phyloP scores from a whole-genome alignment of 2,113 vertebrate species.

The Pterocles gutturalis region DNA sequence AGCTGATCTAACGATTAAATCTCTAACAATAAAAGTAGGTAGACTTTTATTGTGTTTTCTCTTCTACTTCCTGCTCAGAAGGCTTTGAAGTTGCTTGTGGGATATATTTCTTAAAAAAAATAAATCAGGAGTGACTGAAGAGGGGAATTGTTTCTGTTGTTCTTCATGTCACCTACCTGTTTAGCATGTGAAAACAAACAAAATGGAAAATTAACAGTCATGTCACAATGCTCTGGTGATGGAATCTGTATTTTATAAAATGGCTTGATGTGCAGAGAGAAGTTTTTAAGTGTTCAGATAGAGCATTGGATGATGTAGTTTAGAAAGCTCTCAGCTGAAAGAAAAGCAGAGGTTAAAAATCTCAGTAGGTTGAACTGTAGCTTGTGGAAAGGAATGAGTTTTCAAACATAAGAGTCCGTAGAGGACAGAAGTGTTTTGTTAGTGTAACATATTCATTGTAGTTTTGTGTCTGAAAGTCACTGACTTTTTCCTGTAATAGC shows the following conservation, averaged over 20 bases:
- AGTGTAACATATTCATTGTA: not conserved
- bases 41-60: not conserved
- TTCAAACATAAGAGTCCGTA: not conserved
- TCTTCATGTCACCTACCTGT: not conserved
- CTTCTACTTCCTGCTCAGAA: not conserved
- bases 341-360: not conserved
- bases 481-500: not conserved
- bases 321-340: not conserved
- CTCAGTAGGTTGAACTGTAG: not conserved
- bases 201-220: not conserved
- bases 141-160: not conserved
- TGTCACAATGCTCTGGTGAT: not conserved
- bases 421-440: not conserved
- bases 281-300: not conserved
- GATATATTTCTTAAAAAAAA: not conserved
- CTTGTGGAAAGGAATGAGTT: not conserved
- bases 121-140: not conserved
- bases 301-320: not conserved
- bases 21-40: slow-evolving; percentile 89
- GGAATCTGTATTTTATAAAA: not conserved
- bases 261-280: not conserved
- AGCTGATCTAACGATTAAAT: slow-evolving; percentile 87
- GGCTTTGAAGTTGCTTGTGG: not conserved
- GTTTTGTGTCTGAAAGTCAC: not conserved
- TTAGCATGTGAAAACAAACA: not conserved